Conservation (phyloP, 2,888 invertebrate genomes). For the Ceraclea dissimilis region DNA sequence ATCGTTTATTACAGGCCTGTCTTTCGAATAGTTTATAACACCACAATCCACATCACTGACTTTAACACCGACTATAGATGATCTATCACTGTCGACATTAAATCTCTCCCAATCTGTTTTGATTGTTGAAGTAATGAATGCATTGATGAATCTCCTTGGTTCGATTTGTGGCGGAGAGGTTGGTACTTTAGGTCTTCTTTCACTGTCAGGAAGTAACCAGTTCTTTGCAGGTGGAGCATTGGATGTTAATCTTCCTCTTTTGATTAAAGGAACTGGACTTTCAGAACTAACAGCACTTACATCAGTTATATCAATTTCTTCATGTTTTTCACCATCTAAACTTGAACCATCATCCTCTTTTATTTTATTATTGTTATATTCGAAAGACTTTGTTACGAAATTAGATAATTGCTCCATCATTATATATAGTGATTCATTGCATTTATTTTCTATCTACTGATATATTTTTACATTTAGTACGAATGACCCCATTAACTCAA, state of each 20-base stretch:
- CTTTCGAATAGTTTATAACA: conserved; percentile 25
- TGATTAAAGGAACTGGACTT: conserved; percentile 34
- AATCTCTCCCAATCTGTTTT: conserved; percentile 14
- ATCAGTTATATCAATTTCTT: conserved; percentile 39
- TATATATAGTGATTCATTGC: too few relatives aligned
- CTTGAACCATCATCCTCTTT: conserved; percentile 25
- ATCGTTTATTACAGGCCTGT: conserved; percentile 15
- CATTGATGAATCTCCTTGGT: conserved; percentile 20
- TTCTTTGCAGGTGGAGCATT: conserved; percentile 36
- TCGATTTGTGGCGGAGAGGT: conserved; percentile 12
- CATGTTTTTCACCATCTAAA: conserved; percentile 36
- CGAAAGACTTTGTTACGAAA: conserved; percentile 84
- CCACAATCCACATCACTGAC: conserved; percentile 20
- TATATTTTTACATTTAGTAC: too few relatives aligned
- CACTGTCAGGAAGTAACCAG: conserved; percentile 41
- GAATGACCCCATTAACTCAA: too few relatives aligned
- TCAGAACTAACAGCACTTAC: conserved; percentile 29
- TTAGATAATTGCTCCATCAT: conserved; percentile 84
- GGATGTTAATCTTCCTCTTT: conserved; percentile 38
- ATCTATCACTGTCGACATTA: neutral
- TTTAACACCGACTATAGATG: conserved; percentile 7
- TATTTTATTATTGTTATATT: conserved; percentile 41
- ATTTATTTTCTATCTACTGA: too few relatives aligned
- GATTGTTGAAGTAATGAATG: conserved; percentile 19
- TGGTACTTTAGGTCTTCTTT: conserved; percentile 19